Base-by-base conservation (phyloP, 2,113 vertebrate species). In the Loxodonta africana region DNA sequence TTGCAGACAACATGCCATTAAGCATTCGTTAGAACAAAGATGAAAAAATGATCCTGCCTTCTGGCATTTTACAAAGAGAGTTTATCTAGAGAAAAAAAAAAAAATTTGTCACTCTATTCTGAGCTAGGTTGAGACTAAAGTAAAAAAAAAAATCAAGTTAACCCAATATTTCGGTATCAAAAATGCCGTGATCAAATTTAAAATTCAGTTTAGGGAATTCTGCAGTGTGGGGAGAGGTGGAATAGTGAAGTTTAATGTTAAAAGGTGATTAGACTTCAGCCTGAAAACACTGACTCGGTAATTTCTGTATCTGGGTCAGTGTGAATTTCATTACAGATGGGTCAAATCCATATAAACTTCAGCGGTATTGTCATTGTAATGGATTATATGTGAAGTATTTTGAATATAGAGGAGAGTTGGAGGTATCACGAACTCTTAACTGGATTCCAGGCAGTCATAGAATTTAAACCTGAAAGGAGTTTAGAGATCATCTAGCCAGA, bases 311-410 rank as follows among this genome's bases (percentile, higher is more conserved):
- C 18, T 92, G 65, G 51, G 62, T 60, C 81, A 90, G 51, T 82
- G 20, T 73, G 44, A 82, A 78, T 96, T 92, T 90, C 53, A 48
- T 91, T 95, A 81, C 10, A 69, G 46, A 33, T 86, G 67, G 69
- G 74, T 63, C 60, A 65, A 12, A 57, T 86, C 60, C 85, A 57
- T 15, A 53, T 15, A 63, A 9, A 57, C 84, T 71, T 86, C 83
- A 82, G 83, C 94, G 7, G 77, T 81, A 92, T 53, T 41, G 81
- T 88, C n/a, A 28, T 85, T 80, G 8, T 84, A 78, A 73, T 10
- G 86, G 44, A 88, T 78, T 94, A 25, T 11, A 25, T 60, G 3
- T 84, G 46, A 90, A 74, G 20, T 78, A 46, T 94, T 94, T 84
- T 95, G 73, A 88, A 94, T 12, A 51, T 41, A 81, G 21, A 83